Percentiles rank a stretch among this genome's conserved stretches.
phyloP scores from a whole-genome alignment of 2,113 vertebrate species.

The Mesocricetus auratus region DNA sequence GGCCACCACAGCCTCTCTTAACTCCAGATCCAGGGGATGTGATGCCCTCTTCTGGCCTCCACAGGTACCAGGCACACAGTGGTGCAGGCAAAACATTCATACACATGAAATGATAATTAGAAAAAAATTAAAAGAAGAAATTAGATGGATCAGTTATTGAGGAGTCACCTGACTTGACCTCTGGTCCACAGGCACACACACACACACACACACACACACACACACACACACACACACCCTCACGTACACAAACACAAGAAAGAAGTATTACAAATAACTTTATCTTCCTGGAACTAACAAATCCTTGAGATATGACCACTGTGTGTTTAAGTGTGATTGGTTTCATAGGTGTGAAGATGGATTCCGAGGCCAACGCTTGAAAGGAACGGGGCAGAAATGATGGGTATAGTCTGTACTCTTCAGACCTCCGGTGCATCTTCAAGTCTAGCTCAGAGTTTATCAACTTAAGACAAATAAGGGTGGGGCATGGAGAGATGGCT shows the following conservation, averaged over 20 bases:
- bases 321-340: neutral
- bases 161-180: neutral
- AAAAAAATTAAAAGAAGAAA: neutral
- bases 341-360: neutral
- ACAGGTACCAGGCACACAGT: neutral
- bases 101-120: neutral
- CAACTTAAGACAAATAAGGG: neutral
- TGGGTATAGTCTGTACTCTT: neutral
- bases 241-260: neutral
- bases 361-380: neutral
- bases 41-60: neutral
- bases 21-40: neutral
- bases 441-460: neutral
- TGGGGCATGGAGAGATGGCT: neutral
- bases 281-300: slow-evolving; percentile 23
- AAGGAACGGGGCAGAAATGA: neutral
- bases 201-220: neutral
- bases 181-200: neutral
- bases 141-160: neutral
- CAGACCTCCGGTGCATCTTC: neutral
- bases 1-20: neutral
- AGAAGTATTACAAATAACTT: slow-evolving; percentile 21
- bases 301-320: neutral
- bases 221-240: neutral
- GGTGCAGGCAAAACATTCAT: neutral